Base-by-base conservation (phyloP, 2,797 vertebrate genomes). In the Enteromius unitaeniatus region DNA sequence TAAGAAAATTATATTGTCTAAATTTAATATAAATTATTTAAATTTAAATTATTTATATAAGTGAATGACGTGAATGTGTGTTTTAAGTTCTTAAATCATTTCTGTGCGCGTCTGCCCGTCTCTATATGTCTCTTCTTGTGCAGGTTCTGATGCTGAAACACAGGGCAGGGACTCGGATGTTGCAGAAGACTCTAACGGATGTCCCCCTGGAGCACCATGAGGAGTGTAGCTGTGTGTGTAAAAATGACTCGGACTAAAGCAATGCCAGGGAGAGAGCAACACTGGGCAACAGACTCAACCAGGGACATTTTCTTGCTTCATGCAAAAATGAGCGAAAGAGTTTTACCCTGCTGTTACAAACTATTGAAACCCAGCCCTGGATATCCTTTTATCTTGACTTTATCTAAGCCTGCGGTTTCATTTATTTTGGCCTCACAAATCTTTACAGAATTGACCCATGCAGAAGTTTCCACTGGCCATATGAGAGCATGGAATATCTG, bases 151-250 rank as follows among this genome's bases (percentile, higher is more conserved):
- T 98, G 90, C 86, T 99, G 92, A 98, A 97, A 90, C 96, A 97
- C 88, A 95, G 97, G 78, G 93, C 87, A 3, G 97, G 97, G 4
- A 91, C 93, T 74, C 93, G 93, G 51, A 96, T 96, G 40, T 88
- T 98, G 87, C 98, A 97, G 90, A 99, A 99, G 93, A 96, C 97
- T 8, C 92, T 99, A 92, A 96, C 97, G 0, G 98, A 99, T 19
- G 97, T 99, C 86, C 90, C 94, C 80, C 90, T 99, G 95, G 98
- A 99, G 88, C 98, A 99, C 92, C 98, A 99, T 0, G 98, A 99
- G 87, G 97, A 98, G 90, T 99, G 98, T 87, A 92, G 95, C 93
- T 99, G 98, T 89, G 94, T 96, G 86, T 99, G 98, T 91, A 96
- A 95, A 93, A 96, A 97, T 81, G 96, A 95, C 93, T 90, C 90